Conservation (phyloP, 2,888 invertebrate genomes). For the Melanchra persicariae region DNA sequence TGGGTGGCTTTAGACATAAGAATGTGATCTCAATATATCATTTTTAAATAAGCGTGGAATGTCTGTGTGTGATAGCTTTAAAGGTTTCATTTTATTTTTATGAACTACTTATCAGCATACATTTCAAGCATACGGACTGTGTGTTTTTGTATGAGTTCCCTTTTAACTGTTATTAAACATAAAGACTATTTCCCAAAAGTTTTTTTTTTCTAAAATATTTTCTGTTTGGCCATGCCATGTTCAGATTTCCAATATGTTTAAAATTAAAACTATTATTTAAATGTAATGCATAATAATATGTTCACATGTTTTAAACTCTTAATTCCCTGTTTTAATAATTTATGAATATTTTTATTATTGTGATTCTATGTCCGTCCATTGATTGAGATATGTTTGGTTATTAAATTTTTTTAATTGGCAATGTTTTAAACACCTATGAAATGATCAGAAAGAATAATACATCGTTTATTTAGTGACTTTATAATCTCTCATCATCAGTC, state of each 20-base stretch:
- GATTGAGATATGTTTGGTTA: slow-evolving; percentile 56
- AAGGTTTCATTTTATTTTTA: slow-evolving; percentile 43
- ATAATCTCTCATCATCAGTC: slow-evolving; percentile 57
- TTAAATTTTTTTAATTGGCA: slow-evolving; percentile 46
- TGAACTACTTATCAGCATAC: slow-evolving; percentile 29
- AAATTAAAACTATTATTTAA: not conserved
- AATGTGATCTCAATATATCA: slow-evolving; percentile 83
- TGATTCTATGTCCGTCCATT: slow-evolving; percentile 71
- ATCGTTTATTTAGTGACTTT: slow-evolving; percentile 7
- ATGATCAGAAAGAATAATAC: slow-evolving; percentile 6
- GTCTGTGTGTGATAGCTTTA: slow-evolving; percentile 68
- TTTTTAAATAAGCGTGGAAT: slow-evolving; percentile 63
- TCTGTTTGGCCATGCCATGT: not conserved
- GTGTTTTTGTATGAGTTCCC: slow-evolving; percentile 18
- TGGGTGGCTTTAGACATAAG: slow-evolving; percentile 67
- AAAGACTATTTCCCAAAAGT: not conserved
- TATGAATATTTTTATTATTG: slow-evolving; percentile 58
- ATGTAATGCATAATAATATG: slow-evolving; percentile 28
- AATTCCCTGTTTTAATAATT: slow-evolving; percentile 36
- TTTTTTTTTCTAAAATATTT: not conserved
- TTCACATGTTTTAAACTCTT: slow-evolving; percentile 17
- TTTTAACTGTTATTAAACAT: not conserved
- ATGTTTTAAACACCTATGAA: slow-evolving; percentile 25
- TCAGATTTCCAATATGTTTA: slow-evolving; percentile 4
- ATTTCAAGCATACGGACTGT: slow-evolving; percentile 20